phyloP scores from a whole-genome alignment of 2,797 vertebrate genomes.

The Ctenochaetus hawaiiensis region DNA sequence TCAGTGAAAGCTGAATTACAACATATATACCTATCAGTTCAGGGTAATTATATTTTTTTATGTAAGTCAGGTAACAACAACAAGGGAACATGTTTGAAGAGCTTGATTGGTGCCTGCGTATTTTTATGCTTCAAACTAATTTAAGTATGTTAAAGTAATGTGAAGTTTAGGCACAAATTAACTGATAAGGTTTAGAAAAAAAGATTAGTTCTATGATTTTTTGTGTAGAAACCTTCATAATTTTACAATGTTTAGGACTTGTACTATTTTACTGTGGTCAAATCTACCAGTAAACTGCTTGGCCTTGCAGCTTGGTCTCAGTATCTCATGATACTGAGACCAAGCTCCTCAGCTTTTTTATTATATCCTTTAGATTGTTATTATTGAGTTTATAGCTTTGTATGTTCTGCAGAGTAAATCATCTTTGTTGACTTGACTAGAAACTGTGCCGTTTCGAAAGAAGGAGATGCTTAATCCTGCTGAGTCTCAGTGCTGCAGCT shows the following conservation, averaged over 20 bases:
- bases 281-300: background rate
- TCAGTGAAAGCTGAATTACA: background rate
- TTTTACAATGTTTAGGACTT: background rate
- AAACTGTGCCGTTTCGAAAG: background rate
- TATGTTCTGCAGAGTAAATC: constrained; percentile 14
- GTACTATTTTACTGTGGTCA: background rate
- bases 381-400: background rate
- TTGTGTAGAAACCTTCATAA: too few relatives aligned
- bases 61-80: background rate
- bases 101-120: too few relatives aligned
- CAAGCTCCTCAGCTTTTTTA: background rate
- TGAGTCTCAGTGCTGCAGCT: background rate
- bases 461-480: background rate
- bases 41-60: background rate
- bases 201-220: too few relatives aligned
- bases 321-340: background rate
- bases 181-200: too few relatives aligned
- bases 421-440: background rate
- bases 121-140: too few relatives aligned
- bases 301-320: background rate
- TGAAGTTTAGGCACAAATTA: too few relatives aligned
- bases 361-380: background rate
- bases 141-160: too few relatives aligned
- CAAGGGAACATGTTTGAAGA: too few relatives aligned
- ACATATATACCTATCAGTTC: background rate